A percentile compares a stretch with the other conserved stretches of the same genome.
Evolutionary conservation across 2,797 vertebrate species (phyloP).

Genomic region (Acipenser oxyrinchus): DNA sequence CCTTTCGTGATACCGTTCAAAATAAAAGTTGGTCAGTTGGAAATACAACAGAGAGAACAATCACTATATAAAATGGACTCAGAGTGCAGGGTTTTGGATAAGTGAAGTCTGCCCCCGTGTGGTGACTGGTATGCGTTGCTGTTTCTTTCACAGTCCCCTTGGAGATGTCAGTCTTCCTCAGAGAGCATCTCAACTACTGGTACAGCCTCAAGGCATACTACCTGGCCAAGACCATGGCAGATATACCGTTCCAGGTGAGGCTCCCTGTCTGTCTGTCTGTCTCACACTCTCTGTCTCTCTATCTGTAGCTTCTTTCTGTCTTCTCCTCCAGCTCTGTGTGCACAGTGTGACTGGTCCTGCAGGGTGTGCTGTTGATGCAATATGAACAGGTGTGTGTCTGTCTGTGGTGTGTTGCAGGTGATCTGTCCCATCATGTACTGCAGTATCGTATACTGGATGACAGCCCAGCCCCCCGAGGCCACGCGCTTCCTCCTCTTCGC

Average conservation of each 20-base stretch:
- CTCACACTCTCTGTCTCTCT: not conserved
- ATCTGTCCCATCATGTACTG: conserved; percentile 91
- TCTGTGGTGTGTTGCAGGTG: conserved; percentile 52
- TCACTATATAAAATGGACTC: no score
- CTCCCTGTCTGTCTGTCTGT: conserved; percentile 7
- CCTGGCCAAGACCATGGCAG: conserved; percentile 92
- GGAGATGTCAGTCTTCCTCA: conserved; percentile 89
- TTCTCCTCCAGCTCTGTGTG: not conserved
- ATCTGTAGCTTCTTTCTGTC: not conserved
- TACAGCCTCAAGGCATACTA: conserved; percentile 97
- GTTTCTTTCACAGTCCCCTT: conserved; percentile 71
- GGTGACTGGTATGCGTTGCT: conserved; percentile 10
- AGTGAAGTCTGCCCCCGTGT: not conserved
- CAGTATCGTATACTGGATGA: conserved; percentile 99
- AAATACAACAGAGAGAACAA: no score
- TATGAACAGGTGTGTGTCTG: not conserved
- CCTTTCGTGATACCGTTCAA: not conserved
- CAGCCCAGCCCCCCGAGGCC: conserved; percentile 85
- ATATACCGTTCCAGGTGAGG: conserved; percentile 91
- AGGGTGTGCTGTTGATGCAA: not conserved
- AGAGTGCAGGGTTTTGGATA: no score
- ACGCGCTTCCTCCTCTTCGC: conserved; percentile 86
- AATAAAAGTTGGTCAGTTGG: not conserved
- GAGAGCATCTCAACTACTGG: conserved; percentile 98
- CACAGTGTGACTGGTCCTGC: not conserved